Evolutionary conservation across 2,888 invertebrate genomes (phyloP), one percentile per base, ranked within the genome.

Genomic region (Theretra japonica): DNA sequence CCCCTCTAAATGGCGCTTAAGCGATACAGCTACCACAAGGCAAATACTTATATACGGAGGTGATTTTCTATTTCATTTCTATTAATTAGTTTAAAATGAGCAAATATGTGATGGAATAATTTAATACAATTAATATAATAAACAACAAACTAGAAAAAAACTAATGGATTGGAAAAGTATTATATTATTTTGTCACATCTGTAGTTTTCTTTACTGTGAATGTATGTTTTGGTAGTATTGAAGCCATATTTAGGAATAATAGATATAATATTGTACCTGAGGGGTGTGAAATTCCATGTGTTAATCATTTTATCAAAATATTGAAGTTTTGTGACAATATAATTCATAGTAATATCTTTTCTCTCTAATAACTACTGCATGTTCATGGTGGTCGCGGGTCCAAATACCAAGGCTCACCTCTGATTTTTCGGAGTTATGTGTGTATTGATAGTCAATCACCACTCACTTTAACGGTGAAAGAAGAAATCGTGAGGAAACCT

Each of bases 231-330:
- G n/a, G n/a, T n/a, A 33, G 62, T 62, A n/a, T 21, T 62, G 21
- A 21, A 62, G 62, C 62, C 62, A 62, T 62, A 62, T 62, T 41
- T 62, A 62, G 33, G 33, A 25, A 62, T 62, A 33, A 62, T n/a
- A 4, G 41, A 41, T 11, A n/a, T n/a, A 30, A 2, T 19, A 33
- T 41, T 41, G 62, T 62, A 62, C 41, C 62, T 62, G 62, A 62
- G 62, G 21, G 62, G 62, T 21, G 21, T 33, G n/a, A 62, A 60
- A 53, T 17, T 53, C 53, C 3, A 53, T 6, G 4, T 53, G n/a
- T n/a, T 53, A 53, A n/a, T 53, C 17, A 6, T n/a, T 53, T 53
- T 17, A n/a, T 53, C 0, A 1, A 19, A 8, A 33, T 41, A 11
- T 53, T 53, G 4, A 7, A 53, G 53, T n/a, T n/a, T n/a, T 53